A percentile compares a stretch with the other conserved stretches of the same genome.
Conservation (phyloP, 2,113 vertebrate genomes). For the Arothron firmamentum region DNA sequence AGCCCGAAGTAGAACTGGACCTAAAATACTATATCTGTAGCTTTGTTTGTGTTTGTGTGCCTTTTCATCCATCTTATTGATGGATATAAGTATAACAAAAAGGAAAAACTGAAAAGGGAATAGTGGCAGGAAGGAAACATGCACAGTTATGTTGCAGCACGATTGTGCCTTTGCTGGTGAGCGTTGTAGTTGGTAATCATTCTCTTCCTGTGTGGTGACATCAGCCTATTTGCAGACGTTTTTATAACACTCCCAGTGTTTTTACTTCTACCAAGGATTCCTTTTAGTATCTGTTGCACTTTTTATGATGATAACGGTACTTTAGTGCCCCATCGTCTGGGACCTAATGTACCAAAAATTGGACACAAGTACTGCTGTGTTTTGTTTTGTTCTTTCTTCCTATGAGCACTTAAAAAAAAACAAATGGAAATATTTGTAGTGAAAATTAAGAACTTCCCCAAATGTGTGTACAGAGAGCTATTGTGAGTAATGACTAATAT, state of each 20-base stretch:
- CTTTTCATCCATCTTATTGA: constrained; percentile 12
- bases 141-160: background rate
- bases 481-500: constrained; percentile 33
- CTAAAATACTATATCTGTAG: constrained; percentile 11
- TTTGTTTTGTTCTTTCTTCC: constrained; percentile 6
- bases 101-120: constrained; percentile 13
- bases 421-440: constrained; percentile 20
- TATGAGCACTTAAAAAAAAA: constrained; percentile 51
- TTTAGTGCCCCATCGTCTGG: constrained; percentile 18
- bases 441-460: constrained; percentile 2
- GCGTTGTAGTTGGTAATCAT: constrained; percentile 14
- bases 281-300: constrained; percentile 30
- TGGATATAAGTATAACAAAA: constrained; percentile 8
- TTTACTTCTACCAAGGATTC: constrained; percentile 8
- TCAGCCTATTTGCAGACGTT: constrained; percentile 51
- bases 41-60: constrained; percentile 17
- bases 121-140: background rate
- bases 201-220: constrained; percentile 23
- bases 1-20: constrained; percentile 30
- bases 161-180: constrained; percentile 42
- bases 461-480: constrained; percentile 16
- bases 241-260: constrained; percentile 18
- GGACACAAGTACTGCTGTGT: constrained; percentile 4
- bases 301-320: constrained; percentile 19
- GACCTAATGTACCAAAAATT: constrained; percentile 13